These are phyloP conservation scores for Sylvietta virens DNA, from an alignment of 2,113 vertebrate genomes.

Conservation along the genomic window DNA sequence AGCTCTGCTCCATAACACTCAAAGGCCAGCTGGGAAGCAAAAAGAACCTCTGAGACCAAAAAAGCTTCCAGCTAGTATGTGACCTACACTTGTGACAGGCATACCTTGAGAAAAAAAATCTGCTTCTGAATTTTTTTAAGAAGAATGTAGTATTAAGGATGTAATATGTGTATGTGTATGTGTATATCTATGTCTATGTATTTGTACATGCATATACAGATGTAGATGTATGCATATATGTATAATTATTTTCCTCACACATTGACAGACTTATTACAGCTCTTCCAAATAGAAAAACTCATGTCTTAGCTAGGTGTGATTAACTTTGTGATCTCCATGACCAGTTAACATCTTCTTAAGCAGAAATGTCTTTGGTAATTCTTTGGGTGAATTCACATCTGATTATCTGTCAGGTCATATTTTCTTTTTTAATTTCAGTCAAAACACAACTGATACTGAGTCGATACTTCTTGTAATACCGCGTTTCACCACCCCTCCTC, in stretches of 20 bases:
- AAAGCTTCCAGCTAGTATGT: background rate
- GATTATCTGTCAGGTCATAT: no score
- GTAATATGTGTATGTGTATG: background rate
- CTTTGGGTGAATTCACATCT: background rate
- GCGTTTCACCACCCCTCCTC: background rate
- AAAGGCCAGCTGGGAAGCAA: background rate
- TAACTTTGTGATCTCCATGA: background rate
- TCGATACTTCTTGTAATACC: background rate
- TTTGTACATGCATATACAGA: background rate
- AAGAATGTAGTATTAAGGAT: background rate
- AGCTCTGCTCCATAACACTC: background rate
- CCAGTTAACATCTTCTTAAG: background rate
- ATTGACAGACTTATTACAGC: background rate
- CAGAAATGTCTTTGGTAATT: background rate
- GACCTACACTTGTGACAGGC: background rate
- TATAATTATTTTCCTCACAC: rapidly evolving
- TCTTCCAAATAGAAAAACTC: background rate
- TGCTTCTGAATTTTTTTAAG: background rate
- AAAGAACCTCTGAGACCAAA: background rate
- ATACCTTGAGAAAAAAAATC: background rate
- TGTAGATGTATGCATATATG: background rate
- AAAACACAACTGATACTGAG: background rate
- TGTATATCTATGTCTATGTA: background rate
- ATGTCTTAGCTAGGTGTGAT: background rate
- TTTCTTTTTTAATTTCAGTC: background rate